Conservation (phyloP, 2,797 vertebrate genomes). For the Parotocinclus haroldoi region DNA sequence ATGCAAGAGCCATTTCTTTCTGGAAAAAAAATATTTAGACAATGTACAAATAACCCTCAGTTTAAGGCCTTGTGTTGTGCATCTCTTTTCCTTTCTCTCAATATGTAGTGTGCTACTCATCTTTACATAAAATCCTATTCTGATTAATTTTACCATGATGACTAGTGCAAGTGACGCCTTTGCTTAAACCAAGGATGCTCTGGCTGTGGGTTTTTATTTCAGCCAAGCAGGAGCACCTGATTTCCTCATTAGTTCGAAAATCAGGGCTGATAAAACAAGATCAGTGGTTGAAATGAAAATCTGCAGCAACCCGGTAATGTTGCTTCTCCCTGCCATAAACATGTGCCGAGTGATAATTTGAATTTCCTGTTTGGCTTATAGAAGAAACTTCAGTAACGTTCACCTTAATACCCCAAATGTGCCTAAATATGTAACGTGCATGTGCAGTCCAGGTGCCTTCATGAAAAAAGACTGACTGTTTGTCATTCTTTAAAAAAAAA, state of each 20-base stretch:
- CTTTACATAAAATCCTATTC: conserved; percentile 32
- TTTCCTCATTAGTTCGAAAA: neutral
- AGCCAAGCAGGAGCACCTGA: no score
- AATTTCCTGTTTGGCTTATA: no score
- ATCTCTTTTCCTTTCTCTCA: conserved; percentile 16
- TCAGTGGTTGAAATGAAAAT: no score
- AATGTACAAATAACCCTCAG: conserved; percentile 22
- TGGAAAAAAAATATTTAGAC: conserved; percentile 24
- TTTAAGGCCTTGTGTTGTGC: conserved; percentile 61
- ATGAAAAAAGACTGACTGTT: neutral
- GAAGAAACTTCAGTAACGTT: neutral
- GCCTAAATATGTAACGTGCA: conserved; percentile 1
- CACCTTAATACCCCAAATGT: conserved; percentile 9
- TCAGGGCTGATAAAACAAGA: neutral
- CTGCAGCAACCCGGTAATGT: no score
- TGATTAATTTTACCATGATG: neutral
- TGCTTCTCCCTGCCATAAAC: no score
- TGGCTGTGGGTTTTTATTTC: no score
- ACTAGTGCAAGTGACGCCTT: conserved; percentile 24
- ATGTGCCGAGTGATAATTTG: no score
- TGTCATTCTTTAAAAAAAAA: neutral
- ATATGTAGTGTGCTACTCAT: conserved; percentile 59
- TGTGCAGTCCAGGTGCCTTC: neutral
- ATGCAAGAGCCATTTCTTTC: conserved; percentile 1
- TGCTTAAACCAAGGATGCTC: no score